Conservation (phyloP, 2,888 invertebrate genomes). For the Platycheirus albimanus region DNA sequence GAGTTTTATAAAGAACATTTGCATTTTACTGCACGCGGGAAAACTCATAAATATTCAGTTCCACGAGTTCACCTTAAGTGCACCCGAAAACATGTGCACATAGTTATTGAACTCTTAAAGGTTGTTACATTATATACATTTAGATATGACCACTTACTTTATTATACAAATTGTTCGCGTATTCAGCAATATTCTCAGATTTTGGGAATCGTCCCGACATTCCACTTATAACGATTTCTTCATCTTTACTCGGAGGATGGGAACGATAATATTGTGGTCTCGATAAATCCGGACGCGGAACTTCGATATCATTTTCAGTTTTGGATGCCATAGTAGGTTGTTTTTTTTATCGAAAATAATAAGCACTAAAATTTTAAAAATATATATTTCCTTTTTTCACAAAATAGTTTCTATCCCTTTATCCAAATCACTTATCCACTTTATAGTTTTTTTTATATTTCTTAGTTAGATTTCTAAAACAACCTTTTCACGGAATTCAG, state of each 20-base stretch:
- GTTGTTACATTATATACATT: background rate
- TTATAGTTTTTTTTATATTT: background rate
- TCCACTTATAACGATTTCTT: conserved; percentile 84
- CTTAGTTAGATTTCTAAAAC: background rate
- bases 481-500: conserved; percentile 2
- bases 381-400: background rate
- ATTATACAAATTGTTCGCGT: conserved; percentile 84
- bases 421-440: too few relatives aligned
- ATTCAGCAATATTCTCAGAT: conserved; percentile 85
- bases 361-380: background rate
- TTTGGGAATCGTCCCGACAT: conserved; percentile 85
- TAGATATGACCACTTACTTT: conserved; percentile 81
- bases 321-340: conserved; percentile 24
- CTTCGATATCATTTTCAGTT: background rate
- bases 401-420: background rate
- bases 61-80: background rate
- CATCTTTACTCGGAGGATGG: conserved; percentile 77
- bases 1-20: background rate
- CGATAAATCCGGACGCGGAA: conserved; percentile 49
- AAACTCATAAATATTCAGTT: conserved; percentile 3
- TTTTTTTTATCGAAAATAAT: background rate
- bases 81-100: background rate
- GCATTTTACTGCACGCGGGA: background rate
- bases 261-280: conserved; percentile 43
- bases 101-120: background rate